Evolutionary conservation across 1,140 invertebrate genomes (phyloP).

Genomic region (Rhyacophila brunnea): DNA sequence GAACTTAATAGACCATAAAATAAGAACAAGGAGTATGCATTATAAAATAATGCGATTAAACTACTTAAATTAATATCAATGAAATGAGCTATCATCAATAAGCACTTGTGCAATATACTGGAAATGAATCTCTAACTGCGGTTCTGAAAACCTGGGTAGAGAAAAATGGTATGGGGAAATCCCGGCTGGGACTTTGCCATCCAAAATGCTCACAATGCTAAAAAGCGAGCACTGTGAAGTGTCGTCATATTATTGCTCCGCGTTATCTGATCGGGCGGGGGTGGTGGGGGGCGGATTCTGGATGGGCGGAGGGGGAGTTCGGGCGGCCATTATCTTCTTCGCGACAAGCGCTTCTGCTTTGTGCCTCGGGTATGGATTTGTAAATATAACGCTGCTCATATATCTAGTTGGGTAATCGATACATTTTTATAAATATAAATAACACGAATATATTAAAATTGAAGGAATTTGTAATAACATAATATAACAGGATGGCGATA

Average conservation of each 20-base stretch:
- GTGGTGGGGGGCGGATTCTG: background rate
- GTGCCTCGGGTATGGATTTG: slow-evolving; percentile 15
- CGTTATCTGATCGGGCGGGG: slow-evolving; percentile 29
- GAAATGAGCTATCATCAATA: no score
- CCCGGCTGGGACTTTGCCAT: background rate
- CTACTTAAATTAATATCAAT: no score
- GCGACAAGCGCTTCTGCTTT: slow-evolving; percentile 11
- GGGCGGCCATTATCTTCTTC: slow-evolving; percentile 23
- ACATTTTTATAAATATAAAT: no score
- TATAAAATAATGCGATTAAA: no score
- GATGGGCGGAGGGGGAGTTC: background rate
- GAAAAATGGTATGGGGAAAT: background rate
- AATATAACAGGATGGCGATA: no score
- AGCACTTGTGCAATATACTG: no score
- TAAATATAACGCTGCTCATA: background rate
- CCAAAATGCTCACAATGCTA: slow-evolving; percentile 25
- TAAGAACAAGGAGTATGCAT: no score
- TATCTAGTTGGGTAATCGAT: no score
- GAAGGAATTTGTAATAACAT: no score
- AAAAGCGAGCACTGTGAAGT: slow-evolving; percentile 35
- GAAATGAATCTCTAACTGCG: no score
- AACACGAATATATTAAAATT: no score
- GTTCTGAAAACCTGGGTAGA: background rate
- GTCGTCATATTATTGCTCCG: slow-evolving; percentile 37
- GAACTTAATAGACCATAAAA: no score